Conservation (phyloP, 2,888 invertebrate genomes). For the Volucella inanis region DNA sequence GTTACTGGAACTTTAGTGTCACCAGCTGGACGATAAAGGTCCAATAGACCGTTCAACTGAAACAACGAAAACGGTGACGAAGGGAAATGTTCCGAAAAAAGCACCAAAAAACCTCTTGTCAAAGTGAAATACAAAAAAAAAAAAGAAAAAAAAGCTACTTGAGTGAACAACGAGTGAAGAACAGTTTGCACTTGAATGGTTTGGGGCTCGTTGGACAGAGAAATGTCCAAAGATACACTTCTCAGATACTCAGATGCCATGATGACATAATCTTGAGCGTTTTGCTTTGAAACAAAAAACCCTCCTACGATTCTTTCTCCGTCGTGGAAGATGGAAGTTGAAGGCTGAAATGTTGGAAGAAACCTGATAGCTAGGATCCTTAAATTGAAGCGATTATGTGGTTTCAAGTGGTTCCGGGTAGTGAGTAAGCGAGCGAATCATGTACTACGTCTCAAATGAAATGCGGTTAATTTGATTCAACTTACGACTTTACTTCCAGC, state of each 20-base stretch:
- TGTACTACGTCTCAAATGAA: conserved; percentile 64
- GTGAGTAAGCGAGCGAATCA: conserved; percentile 74
- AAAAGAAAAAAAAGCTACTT: conserved; percentile 3
- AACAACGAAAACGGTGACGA: not conserved
- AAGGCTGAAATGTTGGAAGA: conserved; percentile 17
- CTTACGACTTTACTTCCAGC: conserved; percentile 64
- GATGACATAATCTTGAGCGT: conserved; percentile 46
- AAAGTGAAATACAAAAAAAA: conserved; percentile 27
- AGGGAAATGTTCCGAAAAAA: conserved; percentile 9
- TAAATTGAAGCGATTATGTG: conserved; percentile 69
- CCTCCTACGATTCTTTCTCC: not conserved
- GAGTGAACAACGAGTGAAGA: conserved; percentile 14
- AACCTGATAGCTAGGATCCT: conserved; percentile 60
- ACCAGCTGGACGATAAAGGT: conserved; percentile 58
- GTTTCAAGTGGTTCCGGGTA: conserved; percentile 71
- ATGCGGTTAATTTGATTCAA: conserved; percentile 67
- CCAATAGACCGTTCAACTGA: conserved; percentile 27
- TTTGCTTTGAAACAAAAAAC: not conserved
- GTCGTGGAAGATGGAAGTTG: conserved; percentile 9
- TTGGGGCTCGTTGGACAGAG: conserved; percentile 23
- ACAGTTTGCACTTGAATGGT: conserved; percentile 40
- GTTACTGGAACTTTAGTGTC: conserved; percentile 30
- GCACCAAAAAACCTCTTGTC: conserved; percentile 1
- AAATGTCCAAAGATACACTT: conserved; percentile 27
- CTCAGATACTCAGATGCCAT: conserved; percentile 16